phyloP scores from a whole-genome alignment of 2,113 vertebrate species.

The Aix galericulata region DNA sequence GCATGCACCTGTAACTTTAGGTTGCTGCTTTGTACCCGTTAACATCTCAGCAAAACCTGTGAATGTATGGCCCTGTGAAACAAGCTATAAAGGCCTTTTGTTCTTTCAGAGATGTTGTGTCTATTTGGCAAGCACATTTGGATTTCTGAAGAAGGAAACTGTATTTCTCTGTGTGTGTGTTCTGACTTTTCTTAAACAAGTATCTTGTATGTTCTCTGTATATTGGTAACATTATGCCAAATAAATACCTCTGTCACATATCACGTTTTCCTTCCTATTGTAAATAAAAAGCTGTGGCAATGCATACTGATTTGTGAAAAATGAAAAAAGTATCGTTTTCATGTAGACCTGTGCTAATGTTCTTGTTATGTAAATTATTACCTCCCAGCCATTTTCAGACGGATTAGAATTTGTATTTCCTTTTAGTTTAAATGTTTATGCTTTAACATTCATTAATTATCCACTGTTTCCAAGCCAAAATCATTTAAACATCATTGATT shows the following conservation, averaged over 20 bases:
- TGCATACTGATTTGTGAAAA: background rate
- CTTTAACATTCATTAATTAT: conserved; percentile 27
- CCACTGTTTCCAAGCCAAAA: background rate
- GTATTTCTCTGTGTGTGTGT: background rate
- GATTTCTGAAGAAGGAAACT: background rate
- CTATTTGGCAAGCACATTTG: background rate
- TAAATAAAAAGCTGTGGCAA: background rate
- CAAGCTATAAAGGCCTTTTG: background rate
- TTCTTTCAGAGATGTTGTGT: background rate
- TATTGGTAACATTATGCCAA: background rate
- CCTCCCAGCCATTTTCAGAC: background rate
- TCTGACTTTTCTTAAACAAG: background rate
- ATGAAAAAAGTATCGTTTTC: background rate
- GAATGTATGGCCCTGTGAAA: background rate
- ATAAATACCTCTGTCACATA: background rate
- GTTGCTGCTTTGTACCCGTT: background rate
- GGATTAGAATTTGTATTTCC: background rate
- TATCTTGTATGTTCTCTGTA: background rate
- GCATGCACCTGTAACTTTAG: background rate
- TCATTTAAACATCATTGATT: conserved; percentile 48
- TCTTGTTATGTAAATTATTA: background rate
- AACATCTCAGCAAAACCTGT: background rate
- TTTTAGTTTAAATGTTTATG: conserved; percentile 5
- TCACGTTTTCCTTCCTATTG: background rate
- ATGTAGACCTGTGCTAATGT: background rate